These are phyloP conservation scores for Drosophila malerkotliana DNA, from an alignment of 1,140 invertebrate species.

Conservation along the genomic window DNA sequence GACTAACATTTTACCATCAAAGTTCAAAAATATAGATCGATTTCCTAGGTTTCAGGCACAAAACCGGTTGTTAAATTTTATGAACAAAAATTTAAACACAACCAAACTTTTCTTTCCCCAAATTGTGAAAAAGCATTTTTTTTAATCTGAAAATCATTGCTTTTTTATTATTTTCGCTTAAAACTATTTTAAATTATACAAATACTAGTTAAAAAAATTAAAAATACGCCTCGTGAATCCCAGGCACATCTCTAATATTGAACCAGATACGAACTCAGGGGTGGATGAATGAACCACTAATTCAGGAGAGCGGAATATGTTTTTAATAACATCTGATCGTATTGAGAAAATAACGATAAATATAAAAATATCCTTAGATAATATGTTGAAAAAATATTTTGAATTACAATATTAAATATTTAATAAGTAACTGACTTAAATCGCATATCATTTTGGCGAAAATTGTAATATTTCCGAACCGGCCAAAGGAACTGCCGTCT, in stretches of 20 bases:
- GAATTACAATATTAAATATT: not conserved
- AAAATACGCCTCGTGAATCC: not conserved
- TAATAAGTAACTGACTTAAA: not conserved
- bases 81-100: too few relatives aligned
- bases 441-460: not conserved
- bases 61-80: too few relatives aligned
- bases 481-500: not conserved
- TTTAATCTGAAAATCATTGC: too few relatives aligned
- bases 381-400: not conserved
- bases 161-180: not conserved
- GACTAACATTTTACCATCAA: not conserved
- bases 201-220: not conserved
- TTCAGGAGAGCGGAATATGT: not conserved
- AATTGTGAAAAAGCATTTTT: too few relatives aligned
- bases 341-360: not conserved
- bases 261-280: conserved; percentile 18
- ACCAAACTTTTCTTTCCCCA: too few relatives aligned
- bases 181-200: not conserved
- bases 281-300: not conserved
- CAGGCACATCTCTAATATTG: conserved; percentile 1
- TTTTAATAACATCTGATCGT: not conserved
- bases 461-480: not conserved
- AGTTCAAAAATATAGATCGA: too few relatives aligned
- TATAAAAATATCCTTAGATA: not conserved
- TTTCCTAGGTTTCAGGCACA: too few relatives aligned